Evolutionary conservation across 2,797 vertebrate species (phyloP).

Genomic region (Poeciliopsis turneri): DNA sequence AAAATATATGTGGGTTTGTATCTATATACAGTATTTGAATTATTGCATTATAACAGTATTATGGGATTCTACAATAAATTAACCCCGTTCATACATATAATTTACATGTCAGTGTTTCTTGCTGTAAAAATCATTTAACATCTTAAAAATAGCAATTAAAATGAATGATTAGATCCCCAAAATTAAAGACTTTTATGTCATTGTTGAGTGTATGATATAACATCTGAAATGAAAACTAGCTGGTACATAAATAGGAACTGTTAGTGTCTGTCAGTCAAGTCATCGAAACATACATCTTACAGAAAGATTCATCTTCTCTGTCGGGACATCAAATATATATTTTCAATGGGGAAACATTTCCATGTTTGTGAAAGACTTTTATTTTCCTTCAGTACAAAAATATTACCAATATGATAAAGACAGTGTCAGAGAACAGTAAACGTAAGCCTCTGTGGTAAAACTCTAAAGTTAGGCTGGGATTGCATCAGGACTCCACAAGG

Average conservation of each 20-base stretch:
- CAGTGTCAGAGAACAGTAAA: slow-evolving; percentile 17
- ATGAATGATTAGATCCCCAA: neutral
- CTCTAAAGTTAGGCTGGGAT: neutral
- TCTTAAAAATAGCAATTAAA: neutral
- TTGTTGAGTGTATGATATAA: neutral
- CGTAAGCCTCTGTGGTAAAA: slow-evolving; percentile 8
- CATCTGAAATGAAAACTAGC: neutral
- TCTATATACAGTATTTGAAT: neutral
- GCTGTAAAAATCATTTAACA: neutral
- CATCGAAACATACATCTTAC: neutral
- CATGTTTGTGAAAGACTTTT: slow-evolving; percentile 35
- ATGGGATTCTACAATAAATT: neutral
- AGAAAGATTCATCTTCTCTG: slow-evolving; percentile 9
- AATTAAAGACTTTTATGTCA: neutral
- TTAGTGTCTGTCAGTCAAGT: neutral
- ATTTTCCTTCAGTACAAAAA: slow-evolving; percentile 33
- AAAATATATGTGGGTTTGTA: neutral
- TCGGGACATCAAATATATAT: slow-evolving; percentile 17
- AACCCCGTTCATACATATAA: neutral
- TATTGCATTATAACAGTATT: too few species aligned
- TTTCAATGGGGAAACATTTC: slow-evolving; percentile 34
- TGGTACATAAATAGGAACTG: neutral
- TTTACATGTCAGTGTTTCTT: neutral
- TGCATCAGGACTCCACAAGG: neutral
- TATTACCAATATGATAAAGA: slow-evolving; percentile 6